Percentiles rank a stretch among this genome's conserved stretches.
These are phyloP conservation scores for Temnothorax ravouxi DNA, from an alignment of 2,888 invertebrate species.

Conservation along the genomic window DNA sequence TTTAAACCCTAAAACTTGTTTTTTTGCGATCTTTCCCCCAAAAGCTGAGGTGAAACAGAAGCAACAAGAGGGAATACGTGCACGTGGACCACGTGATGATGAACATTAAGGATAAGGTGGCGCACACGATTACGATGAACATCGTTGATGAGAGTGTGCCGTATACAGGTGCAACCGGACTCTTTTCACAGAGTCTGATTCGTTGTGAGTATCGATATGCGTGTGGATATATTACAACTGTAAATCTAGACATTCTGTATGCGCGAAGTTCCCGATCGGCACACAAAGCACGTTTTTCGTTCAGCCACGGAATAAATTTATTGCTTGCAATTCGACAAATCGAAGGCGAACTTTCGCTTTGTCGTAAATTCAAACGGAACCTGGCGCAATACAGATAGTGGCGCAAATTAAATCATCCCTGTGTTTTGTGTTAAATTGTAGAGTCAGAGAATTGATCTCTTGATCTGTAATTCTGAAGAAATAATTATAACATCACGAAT, in stretches of 20 bases:
- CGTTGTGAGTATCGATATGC: slow-evolving; percentile 10
- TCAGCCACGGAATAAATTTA: not conserved
- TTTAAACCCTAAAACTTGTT: not conserved
- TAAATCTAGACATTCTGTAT: slow-evolving; percentile 1
- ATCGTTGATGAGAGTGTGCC: slow-evolving; percentile 36
- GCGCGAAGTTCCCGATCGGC: slow-evolving; percentile 2
- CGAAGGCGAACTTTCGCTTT: slow-evolving; percentile 13
- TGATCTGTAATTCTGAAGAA: slow-evolving; percentile 6
- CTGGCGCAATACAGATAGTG: slow-evolving; percentile 11
- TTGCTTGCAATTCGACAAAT: not conserved
- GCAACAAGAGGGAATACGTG: slow-evolving; percentile 43
- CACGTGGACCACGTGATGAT: slow-evolving; percentile 45
- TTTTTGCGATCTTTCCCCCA: slow-evolving; percentile 10
- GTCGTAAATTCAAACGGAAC: not conserved
- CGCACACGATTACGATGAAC: slow-evolving; percentile 26
- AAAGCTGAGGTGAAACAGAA: slow-evolving; percentile 46
- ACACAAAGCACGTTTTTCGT: not conserved
- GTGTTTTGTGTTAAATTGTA: slow-evolving; percentile 23
- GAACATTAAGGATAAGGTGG: slow-evolving; percentile 43
- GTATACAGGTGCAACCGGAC: slow-evolving; percentile 48
- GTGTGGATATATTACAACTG: slow-evolving; percentile 4
- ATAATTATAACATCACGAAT: not conserved
- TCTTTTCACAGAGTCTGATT: slow-evolving; percentile 2
- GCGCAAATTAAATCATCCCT: not conserved
- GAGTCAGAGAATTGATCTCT: not conserved